Evolutionary conservation across 2,113 vertebrate species (phyloP).

Genomic region (Ginglymostoma cirratum): DNA sequence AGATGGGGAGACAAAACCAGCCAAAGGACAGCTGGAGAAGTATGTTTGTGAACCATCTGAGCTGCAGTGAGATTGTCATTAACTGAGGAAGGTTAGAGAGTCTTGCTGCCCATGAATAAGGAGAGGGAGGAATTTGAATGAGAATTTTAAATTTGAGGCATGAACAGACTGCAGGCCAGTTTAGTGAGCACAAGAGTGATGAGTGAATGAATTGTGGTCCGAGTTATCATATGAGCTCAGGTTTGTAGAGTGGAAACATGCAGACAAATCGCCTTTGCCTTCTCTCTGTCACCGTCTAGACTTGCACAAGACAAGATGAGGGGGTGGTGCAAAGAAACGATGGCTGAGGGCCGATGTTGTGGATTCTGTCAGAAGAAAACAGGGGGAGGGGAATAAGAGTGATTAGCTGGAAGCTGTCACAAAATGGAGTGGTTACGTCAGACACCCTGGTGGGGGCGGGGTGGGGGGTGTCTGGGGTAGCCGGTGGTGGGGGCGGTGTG

Average conservation of each 20-base stretch:
- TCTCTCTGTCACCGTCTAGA: neutral
- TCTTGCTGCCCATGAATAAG: too few relatives aligned
- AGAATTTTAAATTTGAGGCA: neutral
- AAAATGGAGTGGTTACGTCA: neutral
- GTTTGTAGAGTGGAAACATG: neutral
- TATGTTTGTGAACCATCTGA: too few relatives aligned
- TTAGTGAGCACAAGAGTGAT: neutral
- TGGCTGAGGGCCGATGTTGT: neutral
- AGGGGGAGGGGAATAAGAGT: neutral
- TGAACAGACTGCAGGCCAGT: neutral
- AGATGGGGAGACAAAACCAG: too few relatives aligned
- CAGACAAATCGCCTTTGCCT: neutral
- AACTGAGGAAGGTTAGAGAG: too few relatives aligned
- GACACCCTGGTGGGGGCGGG: neutral
- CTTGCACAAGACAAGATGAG: neutral
- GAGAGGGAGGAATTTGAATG: neutral
- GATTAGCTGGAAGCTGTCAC: neutral
- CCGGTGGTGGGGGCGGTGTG: too few relatives aligned
- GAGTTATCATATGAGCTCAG: neutral
- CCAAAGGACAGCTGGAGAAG: too few relatives aligned
- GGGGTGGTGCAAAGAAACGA: neutral
- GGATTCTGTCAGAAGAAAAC: neutral
- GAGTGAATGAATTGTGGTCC: neutral
- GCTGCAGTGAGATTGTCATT: too few relatives aligned
- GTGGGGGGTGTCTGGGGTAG: too few relatives aligned